Conservation (phyloP, 2,888 invertebrate genomes). For the Aphodius sticticus region DNA sequence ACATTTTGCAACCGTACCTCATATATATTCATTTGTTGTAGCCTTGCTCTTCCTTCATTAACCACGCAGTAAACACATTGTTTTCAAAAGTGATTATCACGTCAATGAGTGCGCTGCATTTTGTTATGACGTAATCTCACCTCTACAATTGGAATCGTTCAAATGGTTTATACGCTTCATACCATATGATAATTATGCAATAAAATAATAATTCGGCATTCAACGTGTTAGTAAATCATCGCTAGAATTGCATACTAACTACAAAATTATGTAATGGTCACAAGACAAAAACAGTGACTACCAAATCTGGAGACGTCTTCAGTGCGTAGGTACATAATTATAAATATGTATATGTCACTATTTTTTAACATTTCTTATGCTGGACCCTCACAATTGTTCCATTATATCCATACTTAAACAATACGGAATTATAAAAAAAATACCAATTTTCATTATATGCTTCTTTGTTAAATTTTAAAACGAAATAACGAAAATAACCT, state of each 20-base stretch:
- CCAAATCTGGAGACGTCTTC: too few relatives aligned
- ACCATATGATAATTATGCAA: neutral
- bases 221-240: neutral
- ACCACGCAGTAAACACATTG: neutral
- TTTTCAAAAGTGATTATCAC: neutral
- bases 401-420: too few relatives aligned
- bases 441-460: too few relatives aligned
- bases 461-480: too few relatives aligned
- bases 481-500: too few relatives aligned
- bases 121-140: neutral
- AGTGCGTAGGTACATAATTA: too few relatives aligned
- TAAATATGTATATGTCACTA: too few relatives aligned
- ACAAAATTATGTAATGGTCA: neutral
- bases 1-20: neutral
- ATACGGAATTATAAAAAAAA: too few relatives aligned
- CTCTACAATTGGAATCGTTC: neutral
- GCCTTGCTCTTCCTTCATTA: constrained; percentile 4
- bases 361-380: too few relatives aligned
- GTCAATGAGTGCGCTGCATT: neutral
- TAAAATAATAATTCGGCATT: neutral
- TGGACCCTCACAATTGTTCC: too few relatives aligned
- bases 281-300: neutral
- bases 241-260: neutral
- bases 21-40: neutral
- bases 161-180: neutral